Percentiles rank a stretch among this genome's conserved stretches.
Conservation (phyloP, 2,797 vertebrate genomes). For the Lateolabrax maculatus region DNA sequence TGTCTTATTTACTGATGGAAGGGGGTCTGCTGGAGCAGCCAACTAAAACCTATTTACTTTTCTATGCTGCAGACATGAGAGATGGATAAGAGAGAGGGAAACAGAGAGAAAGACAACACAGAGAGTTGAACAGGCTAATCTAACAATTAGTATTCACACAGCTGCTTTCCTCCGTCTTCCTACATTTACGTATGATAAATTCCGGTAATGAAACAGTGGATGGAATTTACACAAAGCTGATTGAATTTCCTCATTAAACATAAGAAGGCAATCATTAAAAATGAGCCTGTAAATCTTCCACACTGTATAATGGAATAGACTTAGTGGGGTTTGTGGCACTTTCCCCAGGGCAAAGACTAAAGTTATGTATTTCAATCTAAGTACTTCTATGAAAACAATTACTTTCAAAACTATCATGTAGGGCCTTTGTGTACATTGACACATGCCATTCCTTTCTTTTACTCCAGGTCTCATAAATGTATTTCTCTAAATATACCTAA, state of each 20-base stretch:
- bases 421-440: not conserved
- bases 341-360: conserved; percentile 2
- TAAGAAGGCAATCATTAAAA: conserved; percentile 59
- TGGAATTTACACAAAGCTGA: conserved; percentile 74
- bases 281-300: conserved; percentile 41
- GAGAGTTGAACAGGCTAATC: conserved; percentile 42
- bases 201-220: conserved; percentile 65
- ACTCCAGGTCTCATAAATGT: not conserved
- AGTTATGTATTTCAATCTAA: conserved; percentile 7
- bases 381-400: not conserved
- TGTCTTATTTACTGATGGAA: conserved; percentile 70
- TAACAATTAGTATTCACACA: conserved; percentile 65
- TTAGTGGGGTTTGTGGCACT: conserved; percentile 8
- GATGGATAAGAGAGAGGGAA: conserved; percentile 8
- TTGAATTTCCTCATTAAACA: conserved; percentile 71
- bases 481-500: not conserved
- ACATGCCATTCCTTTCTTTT: not conserved
- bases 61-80: conserved; percentile 33
- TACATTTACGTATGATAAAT: conserved; percentile 58
- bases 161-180: conserved; percentile 29
- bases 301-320: conserved; percentile 31
- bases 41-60: conserved; percentile 64
- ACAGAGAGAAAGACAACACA: conserved; percentile 24
- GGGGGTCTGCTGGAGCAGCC: conserved; percentile 48
- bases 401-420: not conserved